Conservation (phyloP, 1,140 invertebrate species). For the Agrypnia vestita region DNA sequence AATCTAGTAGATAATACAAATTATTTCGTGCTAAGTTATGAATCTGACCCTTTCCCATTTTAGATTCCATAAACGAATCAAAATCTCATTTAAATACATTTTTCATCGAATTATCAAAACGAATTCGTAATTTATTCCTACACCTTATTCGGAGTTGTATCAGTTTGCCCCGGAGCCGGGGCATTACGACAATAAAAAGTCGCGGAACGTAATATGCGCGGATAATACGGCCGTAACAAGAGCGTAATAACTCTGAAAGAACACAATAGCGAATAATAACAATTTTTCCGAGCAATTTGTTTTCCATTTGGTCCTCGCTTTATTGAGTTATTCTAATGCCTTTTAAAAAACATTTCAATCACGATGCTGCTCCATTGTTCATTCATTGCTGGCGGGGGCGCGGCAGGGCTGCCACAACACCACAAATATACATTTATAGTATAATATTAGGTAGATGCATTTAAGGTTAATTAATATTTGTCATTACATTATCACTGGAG, state of each 20-base stretch:
- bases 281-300: slow-evolving; percentile 61
- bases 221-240: slow-evolving; percentile 32
- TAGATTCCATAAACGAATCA: too few relatives aligned
- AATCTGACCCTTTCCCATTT: too few relatives aligned
- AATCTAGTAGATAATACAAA: too few relatives aligned
- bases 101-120: too few relatives aligned
- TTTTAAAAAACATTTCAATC: slow-evolving; percentile 62
- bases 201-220: slow-evolving; percentile 3
- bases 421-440: background rate
- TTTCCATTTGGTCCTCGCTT: slow-evolving; percentile 59
- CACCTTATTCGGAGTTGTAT: slow-evolving; percentile 2
- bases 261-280: slow-evolving; percentile 53
- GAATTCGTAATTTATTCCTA: background rate
- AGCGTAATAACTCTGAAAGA: slow-evolving; percentile 49
- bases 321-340: slow-evolving; percentile 62
- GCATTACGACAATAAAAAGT: background rate
- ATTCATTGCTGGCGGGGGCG: slow-evolving; percentile 20
- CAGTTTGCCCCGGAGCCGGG: background rate
- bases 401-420: slow-evolving; percentile 25
- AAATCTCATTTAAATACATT: too few relatives aligned
- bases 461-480: too few relatives aligned
- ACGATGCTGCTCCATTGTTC: slow-evolving; percentile 57
- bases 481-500: too few relatives aligned
- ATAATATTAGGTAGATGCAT: too few relatives aligned
- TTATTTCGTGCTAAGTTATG: too few relatives aligned